Base-by-base conservation (phyloP, 2,113 vertebrate genomes). In the Taurulus bubalis region DNA sequence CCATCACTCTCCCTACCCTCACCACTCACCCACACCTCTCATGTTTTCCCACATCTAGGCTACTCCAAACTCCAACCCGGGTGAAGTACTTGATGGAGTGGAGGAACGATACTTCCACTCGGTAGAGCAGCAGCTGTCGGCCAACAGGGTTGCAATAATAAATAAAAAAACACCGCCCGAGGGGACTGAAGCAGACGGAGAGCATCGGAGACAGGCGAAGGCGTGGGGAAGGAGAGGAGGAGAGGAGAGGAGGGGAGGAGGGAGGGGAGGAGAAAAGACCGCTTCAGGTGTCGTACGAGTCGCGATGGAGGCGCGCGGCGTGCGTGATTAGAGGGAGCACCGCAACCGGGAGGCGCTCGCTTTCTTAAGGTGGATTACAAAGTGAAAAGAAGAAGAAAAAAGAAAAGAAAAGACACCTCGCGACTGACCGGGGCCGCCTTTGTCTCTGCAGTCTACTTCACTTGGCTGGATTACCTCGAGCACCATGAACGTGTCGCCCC, bases 401-500 rank as follows among this genome's bases (percentile, higher is more conserved):
- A 20, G 5, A 49, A 49, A 18, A 49, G 14, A 4, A 45, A 47
- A 3, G 15, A 47, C 3, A 47, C 4, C 47, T 40, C 32, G 38
- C 67, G 22, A 66, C 72, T 79, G 84, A 89, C 71, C 64, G 59
- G 66, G 40, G 22, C 56, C 36, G 36, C 55, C 14, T 51, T 72
- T 53, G 11, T 67, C 38, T 20, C 1, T 2, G n/a, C 45, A 8
- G 4, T 32, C 9, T 32, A 32, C 20, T 53, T 62, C 40, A 76
- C 53, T 75, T 81, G 74, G 60, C 68, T 24, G 92, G 89, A 90
- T 86, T 87, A 81, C 71, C 80, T 26, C 28, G 11, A 36, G 77
- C 75, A 88, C 16, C 79, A 96, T 96, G 94, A 96, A 95, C 80
- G 94, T 92, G 90, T 93, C 94, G 49, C 94, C 93, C 7, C 77